Evolutionary conservation across 2,888 invertebrate species (phyloP), one percentile per base, ranked within the genome.

Genomic region (Hydropsyche betteni): DNA sequence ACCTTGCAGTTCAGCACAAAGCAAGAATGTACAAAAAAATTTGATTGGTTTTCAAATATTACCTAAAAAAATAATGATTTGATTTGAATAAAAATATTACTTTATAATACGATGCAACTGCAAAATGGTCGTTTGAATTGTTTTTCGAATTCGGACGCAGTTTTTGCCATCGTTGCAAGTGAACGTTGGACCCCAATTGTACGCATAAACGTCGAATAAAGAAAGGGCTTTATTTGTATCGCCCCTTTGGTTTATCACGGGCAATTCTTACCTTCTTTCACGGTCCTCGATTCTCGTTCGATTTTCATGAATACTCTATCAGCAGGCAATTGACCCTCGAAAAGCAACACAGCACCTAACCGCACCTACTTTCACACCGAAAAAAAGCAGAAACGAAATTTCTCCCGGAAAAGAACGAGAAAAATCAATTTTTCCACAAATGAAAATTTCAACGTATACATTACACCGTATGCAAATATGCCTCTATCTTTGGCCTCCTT

Each of bases 291-390:
- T 75, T 73, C 70, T 61, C 74, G 77, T 78, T 77, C 77, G 75
- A 77, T 76, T 75, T 79, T 79, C 78, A 79, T 79, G 78, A 79
- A 79, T 77, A 78, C 76, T 76, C 78, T 75, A 78, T 78, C 78
- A 78, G 78, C 75, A 55, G 75, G 61, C 68, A 72, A 75, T 76
- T 78, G 78, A 78, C 78, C 78, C 76, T 75, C 53, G 36, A n/a
- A 50, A 55, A 10, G 44, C n/a, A 38, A 14, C 38, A 14, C 24
- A 38, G 16, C 33, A 69, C 50, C 12, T 44, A 7, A 50, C 24
- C 50, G 38, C 51, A 69, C 16, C 16, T 69, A 44, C 38, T 69
- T 38, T 69, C 51, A 44, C 33, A 38, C 69, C 7, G 38, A n/a
- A 69, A 69, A 69, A 44, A 44, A 44, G n/a, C n/a, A n/a, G 1